Evolutionary conservation across 1,140 invertebrate species (phyloP), one percentile per base, ranked within the genome.

Genomic region (Drosophila truncata): DNA sequence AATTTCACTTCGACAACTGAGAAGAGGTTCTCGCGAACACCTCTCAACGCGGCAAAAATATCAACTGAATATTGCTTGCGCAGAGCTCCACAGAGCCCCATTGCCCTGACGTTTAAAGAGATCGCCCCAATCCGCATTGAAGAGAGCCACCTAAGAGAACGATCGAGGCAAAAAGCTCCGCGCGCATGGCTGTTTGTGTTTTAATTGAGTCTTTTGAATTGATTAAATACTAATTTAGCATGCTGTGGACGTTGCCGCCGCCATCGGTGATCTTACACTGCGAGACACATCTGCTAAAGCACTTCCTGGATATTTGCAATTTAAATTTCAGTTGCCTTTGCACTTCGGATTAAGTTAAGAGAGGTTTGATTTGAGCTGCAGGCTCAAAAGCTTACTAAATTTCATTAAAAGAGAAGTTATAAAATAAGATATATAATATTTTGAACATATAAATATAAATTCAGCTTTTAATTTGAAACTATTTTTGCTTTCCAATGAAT

Each of bases 211-310:
- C 77, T 84, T 67, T 72, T 71, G 71, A 88, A 88, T 83, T 83
- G 58, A 83, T 87, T 83, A 83, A 88, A 88, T 87, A 82, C 75
- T 66, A 73, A 86, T 87, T 86, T 70, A 78, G 63, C 60, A 80
- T 87, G 66, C 80, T 69, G 65, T 35, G 46, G 44, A 50, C 47
- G 66, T 66, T 78, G 75, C 74, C 80, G 75, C 74, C 80, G 70
- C 66, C 59, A 70, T 70, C 61, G 44, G 35, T 29, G 66, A 70
- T 70, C n/a, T 66, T 70, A 54, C 66, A 70, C 66, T 70, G 66
- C 18, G 41, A 46, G 52, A 55, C 33, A 55, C 33, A 37, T 23
- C 47, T 54, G 42, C 8, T 27, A 3, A 16, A 14, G 14, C 10
- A 25, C 29, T 55, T 70, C 37, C 66, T 70, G 66, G 20, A 44